Base-by-base conservation (phyloP, 23 tunicate species). In the Clavelina lepadiformis region DNA sequence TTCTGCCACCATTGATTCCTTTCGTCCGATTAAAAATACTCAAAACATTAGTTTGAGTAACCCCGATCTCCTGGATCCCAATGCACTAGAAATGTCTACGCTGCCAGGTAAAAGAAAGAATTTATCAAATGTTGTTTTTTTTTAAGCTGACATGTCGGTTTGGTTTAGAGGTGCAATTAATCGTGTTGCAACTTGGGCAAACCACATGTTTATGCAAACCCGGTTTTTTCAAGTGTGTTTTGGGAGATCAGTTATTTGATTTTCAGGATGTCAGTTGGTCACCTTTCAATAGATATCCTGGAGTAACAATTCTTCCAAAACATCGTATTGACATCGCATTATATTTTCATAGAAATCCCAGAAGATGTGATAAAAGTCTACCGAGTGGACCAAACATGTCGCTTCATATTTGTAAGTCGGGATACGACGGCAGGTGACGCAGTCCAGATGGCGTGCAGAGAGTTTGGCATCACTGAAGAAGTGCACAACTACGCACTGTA, bases 391-490 rank as follows among this genome's bases (percentile, higher is more conserved):
- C 98, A 93, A 41, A 68, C 79, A 0, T 78, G 47, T 36, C 60
- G 78, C 13, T 93, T 74, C 51, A 37, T 93, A 28, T 93, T 74
- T 38, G 86, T 93, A 19, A 93, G 74, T 37, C 81, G 58, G 6
- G 94, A 93, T 53, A 93, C 94, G 31, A 93, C 98, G 2, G 98
- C 98, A 0, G 76, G 69, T 11, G 98, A 93, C 35, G 94, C 79
- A 2, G 86, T 85, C 7, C 60, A 20, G 7, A 15, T 53, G 20
- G 98, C 98, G 8, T 84, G 86, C 68, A 73, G 61, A 33, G 98
- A 93, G 49, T 93, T 85, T 36, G 94, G 82, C 25, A 83, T 83
- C 11, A 61, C 71, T 1, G 94, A 93, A 2, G 76, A 74, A 30
- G 37, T 67, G 0, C 58, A 79, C 57, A 63, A 69, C 31, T 81